Conservation (phyloP, 2,888 invertebrate genomes). For the Calameuta filiformis region DNA sequence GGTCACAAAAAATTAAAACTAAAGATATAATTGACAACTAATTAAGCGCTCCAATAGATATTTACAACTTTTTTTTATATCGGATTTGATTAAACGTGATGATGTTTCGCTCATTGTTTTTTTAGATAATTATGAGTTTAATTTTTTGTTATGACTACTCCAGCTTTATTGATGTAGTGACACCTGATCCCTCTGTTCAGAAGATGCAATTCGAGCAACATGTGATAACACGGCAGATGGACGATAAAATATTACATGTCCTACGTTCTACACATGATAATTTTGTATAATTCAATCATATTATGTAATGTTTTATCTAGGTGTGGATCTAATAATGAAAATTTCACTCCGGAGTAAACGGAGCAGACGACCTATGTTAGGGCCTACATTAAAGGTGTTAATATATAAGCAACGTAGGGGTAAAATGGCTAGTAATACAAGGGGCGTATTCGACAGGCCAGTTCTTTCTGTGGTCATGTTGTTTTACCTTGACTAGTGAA, state of each 20-base stretch:
- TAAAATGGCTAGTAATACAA: neutral
- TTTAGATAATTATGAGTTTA: neutral
- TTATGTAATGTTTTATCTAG: too few relatives aligned
- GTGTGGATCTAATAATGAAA: neutral
- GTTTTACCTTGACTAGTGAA: neutral
- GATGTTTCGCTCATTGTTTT: neutral
- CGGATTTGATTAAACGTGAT: neutral
- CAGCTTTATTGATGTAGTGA: neutral
- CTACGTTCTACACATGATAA: too few relatives aligned
- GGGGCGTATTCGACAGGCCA: neutral
- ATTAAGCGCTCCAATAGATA: neutral
- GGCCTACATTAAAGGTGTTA: too few relatives aligned
- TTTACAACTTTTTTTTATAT: neutral
- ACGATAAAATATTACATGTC: neutral
- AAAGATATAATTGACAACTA: neutral
- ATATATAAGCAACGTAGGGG: neutral
- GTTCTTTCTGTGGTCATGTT: neutral
- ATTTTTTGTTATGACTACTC: neutral
- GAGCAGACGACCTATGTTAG: neutral
- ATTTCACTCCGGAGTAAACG: neutral
- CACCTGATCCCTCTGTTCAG: neutral
- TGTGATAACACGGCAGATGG: neutral
- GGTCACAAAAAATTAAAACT: neutral
- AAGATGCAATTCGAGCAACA: neutral
- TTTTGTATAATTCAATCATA: too few relatives aligned